Evolutionary conservation across 1,140 invertebrate species (phyloP).

Genomic region (Scaptodrosophila lebanonensis): DNA sequence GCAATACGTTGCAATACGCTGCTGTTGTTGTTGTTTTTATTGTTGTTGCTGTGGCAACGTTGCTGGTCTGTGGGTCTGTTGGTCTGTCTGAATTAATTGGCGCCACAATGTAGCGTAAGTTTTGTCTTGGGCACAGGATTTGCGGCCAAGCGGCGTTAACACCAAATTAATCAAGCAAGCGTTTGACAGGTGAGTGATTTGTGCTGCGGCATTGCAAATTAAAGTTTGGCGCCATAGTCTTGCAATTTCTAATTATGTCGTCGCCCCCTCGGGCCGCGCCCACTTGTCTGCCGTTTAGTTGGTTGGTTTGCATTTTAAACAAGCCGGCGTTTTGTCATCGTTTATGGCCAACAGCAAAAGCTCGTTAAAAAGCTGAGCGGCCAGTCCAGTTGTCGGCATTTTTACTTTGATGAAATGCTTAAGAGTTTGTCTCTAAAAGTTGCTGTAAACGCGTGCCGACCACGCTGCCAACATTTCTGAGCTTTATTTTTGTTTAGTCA

Average conservation of each 20-base stretch:
- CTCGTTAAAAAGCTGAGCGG: conserved; percentile 53
- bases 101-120: conserved; percentile 19
- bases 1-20: no score
- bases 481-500: conserved; percentile 19
- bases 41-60: no score
- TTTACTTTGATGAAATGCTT: conserved; percentile 50
- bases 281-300: conserved; percentile 40
- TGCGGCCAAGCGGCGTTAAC: conserved; percentile 57
- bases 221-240: conserved; percentile 50
- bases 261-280: conserved; percentile 38
- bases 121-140: conserved; percentile 57
- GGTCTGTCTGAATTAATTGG: conserved; percentile 40
- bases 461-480: conserved; percentile 30
- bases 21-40: no score
- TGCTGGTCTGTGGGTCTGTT: no score
- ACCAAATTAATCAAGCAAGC: conserved; percentile 70
- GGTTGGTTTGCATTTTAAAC: conserved; percentile 32
- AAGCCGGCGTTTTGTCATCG: conserved; percentile 4
- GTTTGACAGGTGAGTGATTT: conserved; percentile 71
- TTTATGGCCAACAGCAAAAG: conserved; percentile 38
- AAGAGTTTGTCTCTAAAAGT: conserved; percentile 1
- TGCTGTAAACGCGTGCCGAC: conserved; percentile 56
- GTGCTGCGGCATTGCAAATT: conserved; percentile 41
- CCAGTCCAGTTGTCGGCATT: conserved; percentile 40
- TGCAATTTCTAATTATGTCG: conserved; percentile 36